phyloP scores from a whole-genome alignment of 2,797 vertebrate species.

The Nannoperca australis region DNA sequence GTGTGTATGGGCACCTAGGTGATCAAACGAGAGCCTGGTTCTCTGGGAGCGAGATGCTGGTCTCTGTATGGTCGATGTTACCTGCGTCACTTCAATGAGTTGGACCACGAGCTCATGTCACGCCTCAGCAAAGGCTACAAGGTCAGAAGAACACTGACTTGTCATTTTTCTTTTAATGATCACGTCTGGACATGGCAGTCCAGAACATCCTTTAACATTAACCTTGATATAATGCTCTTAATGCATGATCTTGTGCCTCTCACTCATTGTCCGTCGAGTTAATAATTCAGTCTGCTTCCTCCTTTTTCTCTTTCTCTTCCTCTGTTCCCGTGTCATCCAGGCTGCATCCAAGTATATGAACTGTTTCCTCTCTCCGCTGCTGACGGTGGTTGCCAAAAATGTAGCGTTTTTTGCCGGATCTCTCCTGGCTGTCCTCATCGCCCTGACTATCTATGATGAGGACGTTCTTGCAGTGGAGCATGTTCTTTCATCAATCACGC shows the following conservation, averaged over 20 bases:
- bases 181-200: background rate
- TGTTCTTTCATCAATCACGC: slow-evolving; percentile 94
- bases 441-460: slow-evolving; percentile 98
- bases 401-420: slow-evolving; percentile 98
- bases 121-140: slow-evolving; percentile 98
- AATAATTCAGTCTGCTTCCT: slow-evolving; percentile 8
- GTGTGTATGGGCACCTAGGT: slow-evolving; percentile 73
- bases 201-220: background rate
- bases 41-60: slow-evolving; percentile 97
- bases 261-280: slow-evolving; percentile 5
- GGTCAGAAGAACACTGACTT: slow-evolving; percentile 48
- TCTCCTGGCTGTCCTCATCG: slow-evolving; percentile 95
- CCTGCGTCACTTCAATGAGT: slow-evolving; percentile 97
- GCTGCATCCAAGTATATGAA: slow-evolving; percentile 99
- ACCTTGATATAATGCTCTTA: background rate
- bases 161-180: background rate
- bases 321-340: slow-evolving; percentile 53
- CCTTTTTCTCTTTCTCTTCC: background rate
- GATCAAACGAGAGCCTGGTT: slow-evolving; percentile 96
- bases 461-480: slow-evolving; percentile 96
- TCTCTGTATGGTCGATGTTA: slow-evolving; percentile 98
- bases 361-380: slow-evolving; percentile 95
- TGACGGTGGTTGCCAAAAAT: slow-evolving; percentile 97
- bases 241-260: background rate
- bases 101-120: slow-evolving; percentile 97